Percentiles rank a stretch among this genome's conserved stretches.
phyloP scores from a whole-genome alignment of 2,113 vertebrate genomes.

The Cyanoliseus patagonus region DNA sequence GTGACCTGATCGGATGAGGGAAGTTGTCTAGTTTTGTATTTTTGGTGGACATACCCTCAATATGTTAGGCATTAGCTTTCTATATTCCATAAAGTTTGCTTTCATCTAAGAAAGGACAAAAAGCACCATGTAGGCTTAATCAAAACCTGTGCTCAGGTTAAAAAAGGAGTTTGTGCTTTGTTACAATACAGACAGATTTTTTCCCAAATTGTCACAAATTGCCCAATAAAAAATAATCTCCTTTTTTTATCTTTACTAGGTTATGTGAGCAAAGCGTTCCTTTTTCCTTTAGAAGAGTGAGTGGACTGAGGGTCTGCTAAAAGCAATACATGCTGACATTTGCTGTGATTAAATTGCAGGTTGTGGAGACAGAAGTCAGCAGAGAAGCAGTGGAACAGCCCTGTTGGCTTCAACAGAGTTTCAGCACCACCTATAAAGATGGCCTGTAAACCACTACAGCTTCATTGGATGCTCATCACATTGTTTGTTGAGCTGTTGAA shows the following conservation, averaged over 20 bases:
- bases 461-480: rapidly evolving
- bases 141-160: neutral
- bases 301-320: neutral
- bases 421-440: neutral
- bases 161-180: neutral
- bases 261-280: neutral
- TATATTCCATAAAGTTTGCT: neutral
- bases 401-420: neutral
- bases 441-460: neutral
- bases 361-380: neutral
- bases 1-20: neutral
- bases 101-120: neutral
- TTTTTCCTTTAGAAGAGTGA: neutral
- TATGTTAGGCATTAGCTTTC: neutral
- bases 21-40: neutral
- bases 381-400: neutral
- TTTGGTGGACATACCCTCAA: neutral
- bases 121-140: neutral
- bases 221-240: neutral
- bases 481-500: neutral
- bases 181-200: neutral
- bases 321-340: neutral
- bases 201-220: neutral
- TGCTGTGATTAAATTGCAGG: neutral
- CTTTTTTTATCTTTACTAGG: neutral